A percentile compares a stretch with the other conserved stretches of the same genome.
Conservation (phyloP, 2,797 vertebrate species). For the Periparus ater region DNA sequence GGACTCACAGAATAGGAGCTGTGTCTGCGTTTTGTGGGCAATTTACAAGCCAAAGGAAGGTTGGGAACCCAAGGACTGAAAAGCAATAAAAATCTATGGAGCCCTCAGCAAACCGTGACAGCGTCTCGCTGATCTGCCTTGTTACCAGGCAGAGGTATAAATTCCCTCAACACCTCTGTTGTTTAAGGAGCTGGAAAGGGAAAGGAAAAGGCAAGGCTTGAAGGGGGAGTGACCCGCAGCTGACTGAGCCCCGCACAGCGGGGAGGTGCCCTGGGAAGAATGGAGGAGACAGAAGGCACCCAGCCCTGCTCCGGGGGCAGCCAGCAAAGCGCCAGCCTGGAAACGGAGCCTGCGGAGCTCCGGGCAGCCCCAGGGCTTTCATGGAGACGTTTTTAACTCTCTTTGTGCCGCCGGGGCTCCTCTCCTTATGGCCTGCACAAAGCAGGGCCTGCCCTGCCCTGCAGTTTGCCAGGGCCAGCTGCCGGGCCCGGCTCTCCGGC, state of each 20-base stretch:
- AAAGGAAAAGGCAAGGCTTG: conserved; percentile 12
- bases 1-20: conserved; percentile 63
- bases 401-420: neutral
- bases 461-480: neutral
- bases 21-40: conserved; percentile 66
- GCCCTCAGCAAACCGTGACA: conserved; percentile 37
- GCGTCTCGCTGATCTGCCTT: conserved; percentile 55
- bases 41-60: conserved; percentile 74
- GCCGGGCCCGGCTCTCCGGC: neutral
- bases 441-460: neutral
- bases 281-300: conserved; percentile 9
- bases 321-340: neutral
- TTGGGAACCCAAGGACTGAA: conserved; percentile 72
- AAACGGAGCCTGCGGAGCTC: neutral
- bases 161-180: conserved; percentile 71
- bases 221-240: conserved; percentile 39
- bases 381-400: neutral
- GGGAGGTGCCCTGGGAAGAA: conserved; percentile 11
- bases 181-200: conserved; percentile 66
- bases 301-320: neutral
- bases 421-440: neutral
- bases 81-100: conserved; percentile 69
- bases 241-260: neutral
- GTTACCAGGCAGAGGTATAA: conserved; percentile 73
- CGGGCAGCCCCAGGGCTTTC: neutral